These are phyloP conservation scores for Drosophila athabasca DNA, from an alignment of 1,140 invertebrate genomes.

Conservation along the genomic window DNA sequence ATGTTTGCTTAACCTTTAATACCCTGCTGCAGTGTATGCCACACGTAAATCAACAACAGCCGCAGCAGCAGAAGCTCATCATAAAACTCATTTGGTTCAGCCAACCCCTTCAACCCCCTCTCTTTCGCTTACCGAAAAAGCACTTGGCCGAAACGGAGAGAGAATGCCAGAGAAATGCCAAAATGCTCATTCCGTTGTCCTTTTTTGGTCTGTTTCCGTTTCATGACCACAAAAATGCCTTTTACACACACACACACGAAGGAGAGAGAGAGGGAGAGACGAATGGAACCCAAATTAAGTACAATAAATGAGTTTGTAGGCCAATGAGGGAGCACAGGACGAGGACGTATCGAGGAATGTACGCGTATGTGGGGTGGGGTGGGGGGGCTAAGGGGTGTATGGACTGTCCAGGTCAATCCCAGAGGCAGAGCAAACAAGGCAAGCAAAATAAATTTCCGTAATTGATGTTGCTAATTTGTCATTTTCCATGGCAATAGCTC, in stretches of 20 bases:
- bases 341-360: too few relatives aligned
- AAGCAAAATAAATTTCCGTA: conserved; percentile 78
- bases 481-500: conserved; percentile 72
- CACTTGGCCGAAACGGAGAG: conserved; percentile 34
- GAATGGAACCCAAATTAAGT: conserved; percentile 70
- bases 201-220: conserved; percentile 56
- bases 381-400: conserved; percentile 6
- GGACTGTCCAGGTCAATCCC: conserved; percentile 25
- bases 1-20: too few relatives aligned
- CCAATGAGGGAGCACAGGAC: conserved; percentile 8
- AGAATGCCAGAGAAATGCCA: conserved; percentile 24
- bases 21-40: not conserved
- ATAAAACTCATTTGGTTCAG: conserved; percentile 77
- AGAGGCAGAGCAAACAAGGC: conserved; percentile 60
- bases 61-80: conserved; percentile 69
- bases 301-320: conserved; percentile 74
- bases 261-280: not conserved
- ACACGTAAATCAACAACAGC: conserved; percentile 78
- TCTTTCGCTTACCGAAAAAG: not conserved
- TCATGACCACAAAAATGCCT: conserved; percentile 52
- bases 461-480: conserved; percentile 81
- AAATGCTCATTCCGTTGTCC: conserved; percentile 62
- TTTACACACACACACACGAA: conserved; percentile 4
- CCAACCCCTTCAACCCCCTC: conserved; percentile 25
- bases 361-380: too few relatives aligned